These are phyloP conservation scores for Acrossocheilus wenchowensis DNA, from an alignment of 2,797 vertebrate genomes.

Conservation along the genomic window DNA sequence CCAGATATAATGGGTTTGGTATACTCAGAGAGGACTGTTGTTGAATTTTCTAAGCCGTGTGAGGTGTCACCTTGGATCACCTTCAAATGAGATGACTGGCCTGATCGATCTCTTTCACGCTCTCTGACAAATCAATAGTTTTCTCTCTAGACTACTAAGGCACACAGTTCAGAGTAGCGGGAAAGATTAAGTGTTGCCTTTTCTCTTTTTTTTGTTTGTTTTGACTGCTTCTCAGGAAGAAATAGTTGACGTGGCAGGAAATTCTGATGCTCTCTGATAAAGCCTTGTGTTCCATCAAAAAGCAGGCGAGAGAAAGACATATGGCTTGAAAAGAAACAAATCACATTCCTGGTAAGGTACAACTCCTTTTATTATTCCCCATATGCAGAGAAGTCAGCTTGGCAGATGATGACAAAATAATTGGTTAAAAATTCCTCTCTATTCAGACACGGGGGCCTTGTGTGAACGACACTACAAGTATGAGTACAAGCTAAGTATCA, in stretches of 20 bases:
- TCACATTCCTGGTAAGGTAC: constrained; percentile 39
- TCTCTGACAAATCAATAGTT: constrained; percentile 66
- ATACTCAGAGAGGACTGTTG: constrained; percentile 46
- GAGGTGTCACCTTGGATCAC: constrained; percentile 66
- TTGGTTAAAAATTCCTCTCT: constrained; percentile 7
- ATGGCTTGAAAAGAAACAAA: constrained; percentile 37
- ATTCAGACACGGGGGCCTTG: neutral
- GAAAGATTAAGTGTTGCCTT: constrained; percentile 60
- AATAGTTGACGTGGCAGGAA: constrained; percentile 52
- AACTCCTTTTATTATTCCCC: constrained; percentile 16
- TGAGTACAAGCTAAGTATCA: neutral
- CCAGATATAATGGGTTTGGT: constrained; percentile 42
- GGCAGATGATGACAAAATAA: neutral
- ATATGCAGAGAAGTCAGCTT: constrained; percentile 12
- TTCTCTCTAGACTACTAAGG: constrained; percentile 59
- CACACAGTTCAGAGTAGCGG: constrained; percentile 59
- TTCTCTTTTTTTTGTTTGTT: constrained; percentile 51
- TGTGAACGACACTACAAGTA: constrained; percentile 14
- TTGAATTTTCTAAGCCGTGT: constrained; percentile 59
- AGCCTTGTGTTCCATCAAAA: constrained; percentile 44
- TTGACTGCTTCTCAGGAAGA: constrained; percentile 40
- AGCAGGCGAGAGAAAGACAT: neutral
- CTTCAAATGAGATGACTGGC: constrained; percentile 66
- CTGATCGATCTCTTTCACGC: constrained; percentile 69
- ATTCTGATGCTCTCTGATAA: constrained; percentile 43